phyloP scores from a whole-genome alignment of 2,888 invertebrate species.

The Eledona agricola region DNA sequence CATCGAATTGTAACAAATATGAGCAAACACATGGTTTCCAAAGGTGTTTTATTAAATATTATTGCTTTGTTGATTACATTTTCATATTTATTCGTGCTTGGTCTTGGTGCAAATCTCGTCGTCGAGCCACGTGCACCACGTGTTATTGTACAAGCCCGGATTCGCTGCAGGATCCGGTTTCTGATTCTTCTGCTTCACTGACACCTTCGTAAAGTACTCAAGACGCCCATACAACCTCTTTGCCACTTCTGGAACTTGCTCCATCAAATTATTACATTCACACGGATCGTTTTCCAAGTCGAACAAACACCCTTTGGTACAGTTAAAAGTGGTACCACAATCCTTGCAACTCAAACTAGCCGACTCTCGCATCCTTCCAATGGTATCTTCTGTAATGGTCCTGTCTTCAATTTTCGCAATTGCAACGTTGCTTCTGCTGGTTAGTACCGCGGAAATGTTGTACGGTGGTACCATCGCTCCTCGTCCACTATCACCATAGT shows the following conservation, averaged over 20 bases:
- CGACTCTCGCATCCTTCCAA: constrained; percentile 38
- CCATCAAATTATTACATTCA: constrained; percentile 52
- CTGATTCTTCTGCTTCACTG: constrained; percentile 46
- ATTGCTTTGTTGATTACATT: no score
- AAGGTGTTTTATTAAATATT: no score
- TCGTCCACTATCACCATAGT: constrained; percentile 49
- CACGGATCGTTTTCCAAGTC: constrained; percentile 56
- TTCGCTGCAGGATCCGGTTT: constrained; percentile 48
- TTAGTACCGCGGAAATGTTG: constrained; percentile 44
- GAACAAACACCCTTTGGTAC: constrained; percentile 51
- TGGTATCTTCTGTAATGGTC: constrained; percentile 36
- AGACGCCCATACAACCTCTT: constrained; percentile 42
- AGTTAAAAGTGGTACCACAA: constrained; percentile 20
- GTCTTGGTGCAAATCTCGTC: constrained; percentile 14
- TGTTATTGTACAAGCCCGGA: constrained; percentile 49
- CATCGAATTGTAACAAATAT: no score
- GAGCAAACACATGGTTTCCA: no score
- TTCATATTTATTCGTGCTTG: no score
- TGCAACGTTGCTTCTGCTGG: constrained; percentile 50
- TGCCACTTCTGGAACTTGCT: constrained; percentile 40
- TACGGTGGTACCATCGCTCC: constrained; percentile 44
- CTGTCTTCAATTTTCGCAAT: constrained; percentile 32
- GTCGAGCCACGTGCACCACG: constrained; percentile 54
- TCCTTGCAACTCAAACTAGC: constrained; percentile 3
- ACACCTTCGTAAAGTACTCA: constrained; percentile 39